Evolutionary conservation across 2,888 invertebrate species (phyloP).

Genomic region (Andrena bicolor): DNA sequence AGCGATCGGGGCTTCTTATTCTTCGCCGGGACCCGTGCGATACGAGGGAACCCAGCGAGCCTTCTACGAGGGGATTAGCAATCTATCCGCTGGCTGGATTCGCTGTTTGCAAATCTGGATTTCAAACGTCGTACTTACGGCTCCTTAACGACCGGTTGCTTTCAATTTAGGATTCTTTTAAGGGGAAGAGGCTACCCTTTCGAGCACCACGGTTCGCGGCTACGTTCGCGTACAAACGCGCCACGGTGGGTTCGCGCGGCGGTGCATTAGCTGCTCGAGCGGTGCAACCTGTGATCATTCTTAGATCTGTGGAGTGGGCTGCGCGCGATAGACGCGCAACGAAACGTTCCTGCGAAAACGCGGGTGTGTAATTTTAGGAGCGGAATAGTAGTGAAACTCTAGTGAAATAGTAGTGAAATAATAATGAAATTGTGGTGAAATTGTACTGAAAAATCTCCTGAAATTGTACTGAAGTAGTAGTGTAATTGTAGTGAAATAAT

Average conservation of each 20-base stretch:
- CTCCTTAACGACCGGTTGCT: constrained; percentile 40
- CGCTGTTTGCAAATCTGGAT: constrained; percentile 47
- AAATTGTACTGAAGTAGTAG: too few relatives aligned
- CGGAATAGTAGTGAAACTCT: too few relatives aligned
- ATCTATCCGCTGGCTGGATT: constrained; percentile 23
- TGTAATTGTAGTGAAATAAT: too few relatives aligned
- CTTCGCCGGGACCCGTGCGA: constrained; percentile 11
- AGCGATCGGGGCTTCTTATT: constrained; percentile 12
- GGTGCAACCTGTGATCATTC: neutral
- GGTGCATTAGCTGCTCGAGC: neutral
- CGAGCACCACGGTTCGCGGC: neutral
- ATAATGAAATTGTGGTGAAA: too few relatives aligned
- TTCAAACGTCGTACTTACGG: constrained; percentile 27
- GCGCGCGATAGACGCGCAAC: neutral
- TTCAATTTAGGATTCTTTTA: constrained; percentile 53
- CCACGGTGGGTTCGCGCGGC: neutral
- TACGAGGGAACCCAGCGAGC: constrained; percentile 1
- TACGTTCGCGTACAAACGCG: neutral
- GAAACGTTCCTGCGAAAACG: neutral
- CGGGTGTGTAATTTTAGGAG: neutral
- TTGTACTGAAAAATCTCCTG: too few relatives aligned
- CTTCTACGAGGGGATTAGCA: constrained; percentile 24
- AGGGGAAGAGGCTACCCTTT: neutral
- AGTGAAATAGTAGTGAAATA: too few relatives aligned
- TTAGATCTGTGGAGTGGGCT: neutral